Evolutionary conservation across 2,113 vertebrate genomes (phyloP).

Genomic region (Cercocebus atys): DNA sequence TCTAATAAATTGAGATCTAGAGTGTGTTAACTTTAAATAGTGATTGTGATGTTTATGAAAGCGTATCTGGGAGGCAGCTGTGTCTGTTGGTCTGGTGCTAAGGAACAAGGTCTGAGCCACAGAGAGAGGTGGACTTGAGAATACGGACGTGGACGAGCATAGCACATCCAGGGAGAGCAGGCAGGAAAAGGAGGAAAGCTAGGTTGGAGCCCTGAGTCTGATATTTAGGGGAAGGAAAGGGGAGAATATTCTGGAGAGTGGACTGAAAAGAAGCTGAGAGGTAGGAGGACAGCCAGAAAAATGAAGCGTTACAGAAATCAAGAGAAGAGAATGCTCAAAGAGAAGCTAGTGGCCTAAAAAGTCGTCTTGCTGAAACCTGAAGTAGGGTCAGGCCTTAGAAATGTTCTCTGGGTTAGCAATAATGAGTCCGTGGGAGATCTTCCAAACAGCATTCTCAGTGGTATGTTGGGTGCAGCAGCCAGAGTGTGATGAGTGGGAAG

Average conservation of each 20-base stretch:
- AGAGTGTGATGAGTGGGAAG: not conserved
- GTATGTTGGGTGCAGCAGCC: not conserved
- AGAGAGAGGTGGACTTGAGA: not conserved
- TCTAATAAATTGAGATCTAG: not conserved
- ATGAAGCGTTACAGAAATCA: not conserved
- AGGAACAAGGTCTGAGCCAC: not conserved
- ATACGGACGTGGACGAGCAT: not conserved
- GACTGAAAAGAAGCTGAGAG: not conserved
- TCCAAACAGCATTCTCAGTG: not conserved
- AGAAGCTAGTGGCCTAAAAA: not conserved
- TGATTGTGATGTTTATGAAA: not conserved
- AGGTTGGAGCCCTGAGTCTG: not conserved
- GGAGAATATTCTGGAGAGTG: not conserved
- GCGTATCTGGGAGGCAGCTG: not conserved
- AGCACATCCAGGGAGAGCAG: rapidly evolving
- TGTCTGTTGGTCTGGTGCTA: not conserved
- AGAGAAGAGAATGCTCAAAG: not conserved
- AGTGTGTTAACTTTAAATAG: not conserved
- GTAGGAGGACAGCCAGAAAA: not conserved
- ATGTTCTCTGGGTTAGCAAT: not conserved
- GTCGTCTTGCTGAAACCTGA: not conserved
- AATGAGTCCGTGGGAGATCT: not conserved
- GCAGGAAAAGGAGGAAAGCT: not conserved
- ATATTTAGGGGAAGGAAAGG: not conserved
- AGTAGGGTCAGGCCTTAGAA: not conserved